phyloP scores from a whole-genome alignment of 2,113 vertebrate genomes.

The Salminus brasiliensis region DNA sequence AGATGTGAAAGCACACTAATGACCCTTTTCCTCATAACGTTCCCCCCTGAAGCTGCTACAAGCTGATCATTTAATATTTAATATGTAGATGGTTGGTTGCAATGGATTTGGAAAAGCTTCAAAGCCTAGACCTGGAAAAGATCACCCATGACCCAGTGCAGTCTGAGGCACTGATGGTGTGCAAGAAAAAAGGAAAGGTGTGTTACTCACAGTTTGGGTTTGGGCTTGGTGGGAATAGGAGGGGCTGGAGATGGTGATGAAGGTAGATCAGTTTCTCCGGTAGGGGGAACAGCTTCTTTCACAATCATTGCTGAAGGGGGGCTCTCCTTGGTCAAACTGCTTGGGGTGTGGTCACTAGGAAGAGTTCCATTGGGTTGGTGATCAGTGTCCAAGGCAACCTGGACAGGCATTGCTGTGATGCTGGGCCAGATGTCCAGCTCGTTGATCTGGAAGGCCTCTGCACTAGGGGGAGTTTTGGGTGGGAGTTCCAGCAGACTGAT shows the following conservation, averaged over 20 bases:
- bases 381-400: conserved; percentile 60
- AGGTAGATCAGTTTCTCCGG: conserved; percentile 61
- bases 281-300: conserved; percentile 45
- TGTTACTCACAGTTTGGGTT: conserved; percentile 95
- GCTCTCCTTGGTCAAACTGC: conserved; percentile 58
- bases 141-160: too few species aligned
- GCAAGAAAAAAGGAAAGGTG: conserved; percentile 36
- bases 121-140: too few species aligned
- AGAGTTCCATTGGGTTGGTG: conserved; percentile 64
- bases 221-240: conserved; percentile 87
- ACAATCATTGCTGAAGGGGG: conserved; percentile 50
- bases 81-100: too few species aligned
- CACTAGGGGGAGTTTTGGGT: conserved; percentile 72
- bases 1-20: too few species aligned
- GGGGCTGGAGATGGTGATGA: conserved; percentile 63
- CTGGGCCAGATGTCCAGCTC: conserved; percentile 78
- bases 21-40: too few species aligned
- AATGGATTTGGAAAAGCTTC: background rate
- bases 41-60: too few species aligned
- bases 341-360: conserved; percentile 70
- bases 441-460: conserved; percentile 76
- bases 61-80: too few species aligned
- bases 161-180: background rate
- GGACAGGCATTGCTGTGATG: conserved; percentile 71
- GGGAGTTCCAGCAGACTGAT: conserved; percentile 83